phyloP scores from a whole-genome alignment of 2,113 vertebrate genomes.

The Prolemur simus region DNA sequence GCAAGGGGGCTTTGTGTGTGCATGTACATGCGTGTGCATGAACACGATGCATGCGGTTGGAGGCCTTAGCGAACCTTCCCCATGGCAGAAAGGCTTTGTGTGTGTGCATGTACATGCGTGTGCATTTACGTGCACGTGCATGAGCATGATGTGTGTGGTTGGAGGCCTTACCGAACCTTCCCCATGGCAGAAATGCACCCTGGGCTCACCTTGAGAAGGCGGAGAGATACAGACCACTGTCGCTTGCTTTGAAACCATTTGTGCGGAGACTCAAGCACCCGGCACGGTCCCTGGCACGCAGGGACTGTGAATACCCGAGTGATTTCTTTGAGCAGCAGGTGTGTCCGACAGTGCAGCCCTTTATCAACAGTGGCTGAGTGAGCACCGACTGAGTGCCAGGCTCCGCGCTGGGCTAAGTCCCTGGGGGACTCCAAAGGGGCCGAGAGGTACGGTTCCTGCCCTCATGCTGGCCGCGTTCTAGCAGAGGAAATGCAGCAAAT shows the following conservation, averaged over 20 bases:
- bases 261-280: accelerated
- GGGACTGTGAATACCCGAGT: background rate
- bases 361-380: background rate
- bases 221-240: background rate
- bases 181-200: background rate
- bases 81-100: too few relatives aligned
- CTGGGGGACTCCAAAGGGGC: too few relatives aligned
- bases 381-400: background rate
- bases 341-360: background rate
- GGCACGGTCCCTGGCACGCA: accelerated
- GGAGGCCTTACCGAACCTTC: background rate
- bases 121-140: background rate
- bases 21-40: too few relatives aligned
- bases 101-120: too few relatives aligned
- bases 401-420: background rate
- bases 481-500: background rate
- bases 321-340: background rate
- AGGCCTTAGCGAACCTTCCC: too few relatives aligned
- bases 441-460: background rate
- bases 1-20: too few relatives aligned
- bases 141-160: accelerated
- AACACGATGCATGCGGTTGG: too few relatives aligned
- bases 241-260: background rate
- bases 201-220: background rate
- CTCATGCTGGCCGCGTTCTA: background rate